Evolutionary conservation across 1,140 invertebrate genomes (phyloP), one percentile per base, ranked within the genome.

Genomic region (Araneus ventricosus): DNA sequence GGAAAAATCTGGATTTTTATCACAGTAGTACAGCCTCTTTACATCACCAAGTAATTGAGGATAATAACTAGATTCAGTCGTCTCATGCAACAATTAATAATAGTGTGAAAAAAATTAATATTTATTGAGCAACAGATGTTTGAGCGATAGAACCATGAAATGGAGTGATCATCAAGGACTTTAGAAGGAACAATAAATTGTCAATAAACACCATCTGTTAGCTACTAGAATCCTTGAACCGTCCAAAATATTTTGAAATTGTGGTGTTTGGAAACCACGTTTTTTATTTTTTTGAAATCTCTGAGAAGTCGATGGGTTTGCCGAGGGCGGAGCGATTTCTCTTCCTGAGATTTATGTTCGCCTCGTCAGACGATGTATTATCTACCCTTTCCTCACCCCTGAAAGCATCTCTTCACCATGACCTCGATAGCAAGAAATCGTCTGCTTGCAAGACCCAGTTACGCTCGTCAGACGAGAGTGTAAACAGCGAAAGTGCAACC

Each of bases 381-480:
- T 75, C 70, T 37, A 84, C 82, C 82, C 82, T 84, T 84, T 84
- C 82, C 82, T 84, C 82, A 52, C 45, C 82, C 39, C 82, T 27
- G 82, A 84, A 84, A 84, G 39, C 82, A 52, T 45, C 82, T 30
- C 41, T 57, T 84, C 82, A 84, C 82, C 82, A n/a, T 84, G 82
- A 84, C 82, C 82, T 84, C 39, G 82, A 84, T 52, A 52, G 39
- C 10, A 52, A 45, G 30, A 75, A 37, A 75, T 67, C 63, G 63
- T 34, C 27, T 75, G 30, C 10, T 63, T n/a, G 22, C 20, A 22
- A 75, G 70, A 75, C 70, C 70, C 70, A 75, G 70, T 75, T 75
- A 34, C 70, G 70, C 70, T 75, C 70, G 70, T 75, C 70, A 75
- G 70, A 75, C 70, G 70, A 75, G 70, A 75, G 70, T 75, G 70